phyloP scores from a whole-genome alignment of 2,113 vertebrate genomes.

The Alexandromys fortis region DNA sequence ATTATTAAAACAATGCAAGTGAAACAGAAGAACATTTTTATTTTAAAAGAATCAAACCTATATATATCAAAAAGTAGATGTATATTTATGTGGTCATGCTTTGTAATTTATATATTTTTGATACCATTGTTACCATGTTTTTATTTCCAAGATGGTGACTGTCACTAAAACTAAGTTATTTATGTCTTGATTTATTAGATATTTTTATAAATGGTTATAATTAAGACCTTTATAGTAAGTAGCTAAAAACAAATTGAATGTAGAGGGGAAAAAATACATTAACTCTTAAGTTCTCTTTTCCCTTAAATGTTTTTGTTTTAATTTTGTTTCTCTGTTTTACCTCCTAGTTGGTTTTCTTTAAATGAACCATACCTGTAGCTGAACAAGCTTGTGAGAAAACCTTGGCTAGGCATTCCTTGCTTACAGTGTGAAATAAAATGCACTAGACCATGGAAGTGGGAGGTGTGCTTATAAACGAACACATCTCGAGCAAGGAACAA shows the following conservation, averaged over 20 bases:
- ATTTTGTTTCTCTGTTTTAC: background rate
- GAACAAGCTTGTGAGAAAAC: slow-evolving; percentile 17
- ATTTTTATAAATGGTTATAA: slow-evolving; percentile 20
- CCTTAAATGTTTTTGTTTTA: slow-evolving; percentile 6
- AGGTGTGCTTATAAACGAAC: background rate
- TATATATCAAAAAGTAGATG: slow-evolving; percentile 29
- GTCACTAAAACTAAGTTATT: slow-evolving; percentile 17
- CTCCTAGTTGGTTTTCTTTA: background rate
- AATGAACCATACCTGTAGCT: background rate
- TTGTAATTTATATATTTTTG: slow-evolving; percentile 5
- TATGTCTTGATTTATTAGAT: slow-evolving; percentile 29
- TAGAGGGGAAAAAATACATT: slow-evolving; percentile 1
- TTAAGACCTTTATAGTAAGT: background rate
- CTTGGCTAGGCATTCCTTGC: background rate
- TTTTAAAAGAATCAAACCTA: slow-evolving; percentile 3
- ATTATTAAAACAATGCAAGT: slow-evolving; percentile 27
- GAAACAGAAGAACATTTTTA: background rate
- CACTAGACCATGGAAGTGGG: background rate
- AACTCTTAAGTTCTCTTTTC: slow-evolving; percentile 8
- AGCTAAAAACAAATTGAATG: slow-evolving; percentile 40
- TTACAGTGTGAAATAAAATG: slow-evolving; percentile 43
- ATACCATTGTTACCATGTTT: background rate
- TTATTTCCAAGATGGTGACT: slow-evolving; percentile 20
- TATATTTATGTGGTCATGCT: background rate
- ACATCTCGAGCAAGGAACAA: background rate